Evolutionary conservation across 2,888 invertebrate species (phyloP).

Genomic region (Aspidiotus rigidus): DNA sequence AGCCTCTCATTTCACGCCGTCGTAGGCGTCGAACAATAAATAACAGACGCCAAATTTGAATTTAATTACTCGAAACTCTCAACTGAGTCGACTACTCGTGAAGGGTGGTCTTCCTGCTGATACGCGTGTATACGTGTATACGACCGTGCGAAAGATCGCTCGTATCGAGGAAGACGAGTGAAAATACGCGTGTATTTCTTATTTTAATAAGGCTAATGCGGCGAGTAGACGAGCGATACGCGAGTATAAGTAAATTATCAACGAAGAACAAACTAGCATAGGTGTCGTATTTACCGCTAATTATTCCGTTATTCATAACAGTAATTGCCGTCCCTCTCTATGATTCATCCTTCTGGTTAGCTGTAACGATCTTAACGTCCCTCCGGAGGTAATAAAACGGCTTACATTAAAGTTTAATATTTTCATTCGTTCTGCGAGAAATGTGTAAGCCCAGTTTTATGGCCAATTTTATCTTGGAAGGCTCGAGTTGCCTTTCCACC

Average conservation of each 20-base stretch:
- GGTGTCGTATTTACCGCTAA: conserved; percentile 31
- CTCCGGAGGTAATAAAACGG: conserved; percentile 32
- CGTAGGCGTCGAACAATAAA: no score
- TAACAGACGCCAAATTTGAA: no score
- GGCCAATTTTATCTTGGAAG: conserved; percentile 31
- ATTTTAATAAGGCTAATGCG: no score
- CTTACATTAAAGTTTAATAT: conserved; percentile 34
- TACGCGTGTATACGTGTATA: no score
- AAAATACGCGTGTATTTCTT: no score
- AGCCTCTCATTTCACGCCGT: no score
- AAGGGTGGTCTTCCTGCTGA: no score
- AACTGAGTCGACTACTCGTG: no score
- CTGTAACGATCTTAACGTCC: conserved; percentile 32
- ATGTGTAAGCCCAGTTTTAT: conserved; percentile 32
- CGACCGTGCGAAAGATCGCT: no score
- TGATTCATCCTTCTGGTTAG: conserved; percentile 33
- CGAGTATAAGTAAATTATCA: conserved; percentile 26
- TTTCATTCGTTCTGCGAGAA: conserved; percentile 29
- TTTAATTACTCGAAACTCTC: no score
- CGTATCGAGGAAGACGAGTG: no score
- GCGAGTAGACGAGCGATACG: no score
- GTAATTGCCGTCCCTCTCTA: conserved; percentile 28
- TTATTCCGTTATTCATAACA: conserved; percentile 34
- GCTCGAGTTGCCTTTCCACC: conserved; percentile 16
- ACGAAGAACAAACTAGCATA: conserved; percentile 26